Evolutionary conservation across 2,888 invertebrate species (phyloP).

Genomic region (Harpalus rufipes): DNA sequence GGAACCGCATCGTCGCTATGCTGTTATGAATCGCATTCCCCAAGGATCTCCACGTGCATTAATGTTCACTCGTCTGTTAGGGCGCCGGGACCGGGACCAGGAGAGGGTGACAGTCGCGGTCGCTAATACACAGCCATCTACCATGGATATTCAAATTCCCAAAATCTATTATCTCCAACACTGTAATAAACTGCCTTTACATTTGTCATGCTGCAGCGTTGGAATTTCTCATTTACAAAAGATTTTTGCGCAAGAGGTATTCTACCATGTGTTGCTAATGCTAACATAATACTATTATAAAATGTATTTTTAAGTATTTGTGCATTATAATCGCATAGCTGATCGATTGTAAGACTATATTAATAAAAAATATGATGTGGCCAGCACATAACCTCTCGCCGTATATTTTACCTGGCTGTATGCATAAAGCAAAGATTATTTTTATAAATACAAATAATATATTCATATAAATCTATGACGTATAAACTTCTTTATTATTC

Average conservation of each 20-base stretch:
- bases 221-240: constrained; percentile 8
- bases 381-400: too few species aligned
- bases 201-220: constrained; percentile 6
- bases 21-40: constrained; percentile 63
- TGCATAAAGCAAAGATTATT: too few species aligned
- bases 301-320: too few species aligned
- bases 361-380: too few species aligned
- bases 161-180: constrained; percentile 59
- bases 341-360: too few species aligned
- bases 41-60: constrained; percentile 60
- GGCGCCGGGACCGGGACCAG: neutral
- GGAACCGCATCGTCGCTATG: constrained; percentile 56
- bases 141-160: constrained; percentile 49
- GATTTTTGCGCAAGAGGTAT: neutral
- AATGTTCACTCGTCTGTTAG: constrained; percentile 57
- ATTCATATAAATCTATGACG: too few species aligned
- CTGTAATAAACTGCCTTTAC: constrained; percentile 37
- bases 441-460: too few species aligned
- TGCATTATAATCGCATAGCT: too few species aligned
- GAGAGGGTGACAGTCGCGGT: constrained; percentile 33
- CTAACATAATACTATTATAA: too few species aligned
- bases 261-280: neutral
- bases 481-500: too few species aligned
- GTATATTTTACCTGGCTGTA: too few species aligned
- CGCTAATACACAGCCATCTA: constrained; percentile 41